Percentiles rank a stretch among this genome's conserved stretches.
phyloP scores from a whole-genome alignment of 2,113 vertebrate genomes.

The Pandion haliaetus region DNA sequence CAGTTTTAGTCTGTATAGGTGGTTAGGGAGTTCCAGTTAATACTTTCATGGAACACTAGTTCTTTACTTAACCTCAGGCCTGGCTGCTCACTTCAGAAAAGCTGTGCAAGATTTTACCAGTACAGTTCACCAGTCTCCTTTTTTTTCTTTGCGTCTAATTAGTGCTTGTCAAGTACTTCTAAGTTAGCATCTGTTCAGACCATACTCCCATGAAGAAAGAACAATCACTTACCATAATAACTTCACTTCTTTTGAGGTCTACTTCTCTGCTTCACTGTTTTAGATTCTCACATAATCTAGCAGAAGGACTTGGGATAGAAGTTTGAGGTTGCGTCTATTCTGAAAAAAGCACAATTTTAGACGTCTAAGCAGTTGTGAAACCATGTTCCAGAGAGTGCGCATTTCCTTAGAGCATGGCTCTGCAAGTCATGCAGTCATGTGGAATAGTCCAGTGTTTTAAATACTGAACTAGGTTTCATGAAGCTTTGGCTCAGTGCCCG shows the following conservation, averaged over 20 bases:
- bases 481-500: background rate
- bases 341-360: background rate
- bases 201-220: background rate
- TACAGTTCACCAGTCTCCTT: background rate
- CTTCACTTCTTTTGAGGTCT: background rate
- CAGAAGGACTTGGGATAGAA: background rate
- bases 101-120: background rate
- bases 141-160: background rate
- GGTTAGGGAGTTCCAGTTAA: background rate
- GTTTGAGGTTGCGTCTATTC: background rate
- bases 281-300: background rate
- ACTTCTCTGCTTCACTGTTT: background rate
- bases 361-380: background rate
- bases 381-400: background rate
- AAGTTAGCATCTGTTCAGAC: background rate
- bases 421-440: background rate
- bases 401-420: background rate
- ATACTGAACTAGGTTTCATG: background rate
- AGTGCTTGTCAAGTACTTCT: background rate
- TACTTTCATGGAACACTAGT: background rate
- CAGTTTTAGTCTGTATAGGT: background rate
- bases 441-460: background rate
- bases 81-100: background rate
- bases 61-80: background rate
- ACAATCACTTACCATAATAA: background rate